phyloP scores from a whole-genome alignment of 1,140 invertebrate genomes.

The Marisa cornuarietis region DNA sequence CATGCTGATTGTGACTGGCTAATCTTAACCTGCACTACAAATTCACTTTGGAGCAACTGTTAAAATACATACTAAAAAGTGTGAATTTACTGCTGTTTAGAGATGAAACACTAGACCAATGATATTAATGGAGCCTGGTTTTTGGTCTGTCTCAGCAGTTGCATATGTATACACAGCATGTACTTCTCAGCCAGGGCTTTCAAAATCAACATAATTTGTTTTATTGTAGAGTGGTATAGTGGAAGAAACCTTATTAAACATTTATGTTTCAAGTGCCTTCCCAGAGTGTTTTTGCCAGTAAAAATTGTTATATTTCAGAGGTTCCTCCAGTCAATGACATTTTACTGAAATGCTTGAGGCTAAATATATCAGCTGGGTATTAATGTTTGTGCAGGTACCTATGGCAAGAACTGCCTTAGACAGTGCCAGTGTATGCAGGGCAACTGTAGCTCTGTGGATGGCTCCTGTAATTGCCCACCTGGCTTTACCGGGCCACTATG shows the following conservation, averaged over 20 bases:
- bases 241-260: not conserved
- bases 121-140: too few relatives aligned
- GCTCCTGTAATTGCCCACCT: slow-evolving; percentile 74
- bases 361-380: not conserved
- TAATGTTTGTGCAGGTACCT: slow-evolving; percentile 21
- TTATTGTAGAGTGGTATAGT: not conserved
- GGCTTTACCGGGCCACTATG: slow-evolving; percentile 80
- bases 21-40: too few relatives aligned
- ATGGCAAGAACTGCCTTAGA: slow-evolving; percentile 71
- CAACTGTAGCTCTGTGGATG: slow-evolving; percentile 78
- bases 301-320: too few relatives aligned
- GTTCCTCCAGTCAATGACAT: not conserved
- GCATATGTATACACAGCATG: not conserved
- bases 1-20: too few relatives aligned
- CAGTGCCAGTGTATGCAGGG: slow-evolving; percentile 85
- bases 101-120: too few relatives aligned
- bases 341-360: not conserved
- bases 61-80: too few relatives aligned
- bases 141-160: not conserved
- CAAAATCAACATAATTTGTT: not conserved
- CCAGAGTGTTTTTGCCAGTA: too few relatives aligned
- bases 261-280: too few relatives aligned
- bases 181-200: not conserved
- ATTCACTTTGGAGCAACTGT: too few relatives aligned
- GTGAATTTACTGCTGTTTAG: too few relatives aligned